Evolutionary conservation across 2,797 vertebrate species (phyloP), one percentile per base, ranked within the genome.

Genomic region (Hoplostethus atlanticus): DNA sequence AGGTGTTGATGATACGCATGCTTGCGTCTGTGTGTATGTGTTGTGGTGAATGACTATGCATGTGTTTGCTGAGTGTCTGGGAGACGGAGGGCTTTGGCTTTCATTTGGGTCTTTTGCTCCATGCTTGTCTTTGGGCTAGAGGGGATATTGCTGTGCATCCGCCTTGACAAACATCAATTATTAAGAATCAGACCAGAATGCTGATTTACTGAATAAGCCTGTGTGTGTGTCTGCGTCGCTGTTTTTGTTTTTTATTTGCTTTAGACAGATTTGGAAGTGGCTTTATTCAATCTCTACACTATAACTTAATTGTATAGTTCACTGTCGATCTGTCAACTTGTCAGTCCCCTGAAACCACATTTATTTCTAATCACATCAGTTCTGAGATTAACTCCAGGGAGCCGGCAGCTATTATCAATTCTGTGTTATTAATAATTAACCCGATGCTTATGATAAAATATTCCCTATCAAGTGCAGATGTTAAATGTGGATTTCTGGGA

Each of bases 391-490:
- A 71, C 87, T 84, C 72, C 2, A 62, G 80, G 79, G 85, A 87
- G 75, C 74, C 79, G 15, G 78, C 66, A 85, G 83, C 78, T 66
- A 70, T 90, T 84, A 90, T 91, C 86, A 82, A 87, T 90, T 90
- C 88, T 72, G 72, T 88, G 71, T 90, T 88, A 86, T 93, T 81
- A 88, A 93, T 91, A 84, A 91, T 92, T 84, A 83, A 91, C 82
- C 71, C 5, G 4, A 34, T 57, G 36, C 6, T 5, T 7, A 3
- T 54, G 68, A 80, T 89, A 38, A 87, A 90, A 86, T 87, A 90
- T 93, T 93, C 90, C 6, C 64, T 87, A 79, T 88, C 76, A 90
- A 89, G 81, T 90, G 64, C 65, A 80, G 77, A 80, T 83, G 77
- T 82, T 81, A 83, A 87, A 85, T 80, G 80, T 73, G 57, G 69